Evolutionary conservation across 2,797 vertebrate genomes (phyloP).

Genomic region (Mastacembelus armatus): DNA sequence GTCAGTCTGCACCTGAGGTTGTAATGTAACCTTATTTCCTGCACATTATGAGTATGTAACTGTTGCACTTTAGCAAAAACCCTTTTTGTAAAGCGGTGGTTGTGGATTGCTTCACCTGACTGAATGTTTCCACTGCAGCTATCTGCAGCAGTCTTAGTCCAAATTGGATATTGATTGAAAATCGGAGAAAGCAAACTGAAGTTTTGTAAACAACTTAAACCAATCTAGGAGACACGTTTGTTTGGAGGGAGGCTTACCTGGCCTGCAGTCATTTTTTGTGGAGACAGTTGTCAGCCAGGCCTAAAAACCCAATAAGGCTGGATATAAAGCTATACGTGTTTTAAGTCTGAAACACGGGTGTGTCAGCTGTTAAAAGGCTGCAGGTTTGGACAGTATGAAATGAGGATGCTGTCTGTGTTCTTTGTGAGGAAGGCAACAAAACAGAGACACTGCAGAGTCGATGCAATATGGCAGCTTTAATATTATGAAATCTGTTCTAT

Average conservation of each 20-base stretch:
- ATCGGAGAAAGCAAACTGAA: too few species aligned
- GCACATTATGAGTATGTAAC: background rate
- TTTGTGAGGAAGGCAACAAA: background rate
- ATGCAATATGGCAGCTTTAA: background rate
- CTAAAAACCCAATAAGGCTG: too few species aligned
- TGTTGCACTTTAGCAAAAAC: background rate
- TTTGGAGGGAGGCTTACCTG: too few species aligned
- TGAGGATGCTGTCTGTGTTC: slow-evolving; percentile 10
- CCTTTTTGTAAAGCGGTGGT: background rate
- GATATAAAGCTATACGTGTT: too few species aligned
- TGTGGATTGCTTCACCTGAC: background rate
- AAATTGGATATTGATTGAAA: background rate
- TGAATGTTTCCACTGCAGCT: background rate
- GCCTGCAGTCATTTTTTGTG: too few species aligned
- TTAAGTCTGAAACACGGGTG: too few species aligned
- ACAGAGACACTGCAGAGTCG: background rate
- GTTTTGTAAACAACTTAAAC: too few species aligned
- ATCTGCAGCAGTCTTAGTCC: background rate
- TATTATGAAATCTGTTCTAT: too few species aligned
- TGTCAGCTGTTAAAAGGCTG: slow-evolving; percentile 7
- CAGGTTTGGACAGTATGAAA: background rate
- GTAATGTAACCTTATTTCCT: background rate
- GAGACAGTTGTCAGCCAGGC: too few species aligned
- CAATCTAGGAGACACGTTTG: too few species aligned
- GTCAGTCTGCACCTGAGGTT: background rate